phyloP scores from a whole-genome alignment of 2,888 invertebrate genomes.

The Dasypogon diadema region DNA sequence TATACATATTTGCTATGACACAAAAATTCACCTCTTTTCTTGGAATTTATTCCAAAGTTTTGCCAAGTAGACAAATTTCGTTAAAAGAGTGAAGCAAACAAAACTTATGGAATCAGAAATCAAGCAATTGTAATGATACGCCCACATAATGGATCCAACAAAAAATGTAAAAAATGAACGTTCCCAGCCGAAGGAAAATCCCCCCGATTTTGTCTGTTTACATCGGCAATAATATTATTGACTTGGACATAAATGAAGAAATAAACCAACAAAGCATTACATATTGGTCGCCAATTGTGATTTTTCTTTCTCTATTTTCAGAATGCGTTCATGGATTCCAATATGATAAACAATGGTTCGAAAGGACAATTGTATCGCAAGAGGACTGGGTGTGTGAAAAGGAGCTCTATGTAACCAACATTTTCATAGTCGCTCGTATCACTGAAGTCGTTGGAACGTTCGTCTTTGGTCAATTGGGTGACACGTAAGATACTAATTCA shows the following conservation, averaged over 20 bases:
- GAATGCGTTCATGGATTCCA: constrained; percentile 72
- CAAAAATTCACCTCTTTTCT: neutral
- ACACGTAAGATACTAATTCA: constrained; percentile 68
- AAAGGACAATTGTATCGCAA: constrained; percentile 69
- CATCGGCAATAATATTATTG: constrained; percentile 3
- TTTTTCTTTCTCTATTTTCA: constrained; percentile 59
- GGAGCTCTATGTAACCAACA: constrained; percentile 71
- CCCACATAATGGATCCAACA: neutral
- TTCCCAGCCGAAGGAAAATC: constrained; percentile 18
- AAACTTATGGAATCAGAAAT: neutral
- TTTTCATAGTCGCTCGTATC: constrained; percentile 70
- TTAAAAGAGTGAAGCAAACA: neutral
- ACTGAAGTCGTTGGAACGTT: constrained; percentile 72
- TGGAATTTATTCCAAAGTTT: neutral
- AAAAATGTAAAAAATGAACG: neutral
- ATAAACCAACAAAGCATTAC: constrained; percentile 38
- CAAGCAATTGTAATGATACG: neutral
- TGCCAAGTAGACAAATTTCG: neutral
- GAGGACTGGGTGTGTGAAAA: constrained; percentile 73
- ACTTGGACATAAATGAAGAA: constrained; percentile 41
- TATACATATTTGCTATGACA: no score
- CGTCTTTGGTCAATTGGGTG: constrained; percentile 72
- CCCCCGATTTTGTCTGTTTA: constrained; percentile 31
- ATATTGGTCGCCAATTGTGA: constrained; percentile 52
- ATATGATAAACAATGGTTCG: constrained; percentile 72